These are phyloP conservation scores for Noturus placidus DNA, from an alignment of 2,113 vertebrate genomes.

Conservation along the genomic window DNA sequence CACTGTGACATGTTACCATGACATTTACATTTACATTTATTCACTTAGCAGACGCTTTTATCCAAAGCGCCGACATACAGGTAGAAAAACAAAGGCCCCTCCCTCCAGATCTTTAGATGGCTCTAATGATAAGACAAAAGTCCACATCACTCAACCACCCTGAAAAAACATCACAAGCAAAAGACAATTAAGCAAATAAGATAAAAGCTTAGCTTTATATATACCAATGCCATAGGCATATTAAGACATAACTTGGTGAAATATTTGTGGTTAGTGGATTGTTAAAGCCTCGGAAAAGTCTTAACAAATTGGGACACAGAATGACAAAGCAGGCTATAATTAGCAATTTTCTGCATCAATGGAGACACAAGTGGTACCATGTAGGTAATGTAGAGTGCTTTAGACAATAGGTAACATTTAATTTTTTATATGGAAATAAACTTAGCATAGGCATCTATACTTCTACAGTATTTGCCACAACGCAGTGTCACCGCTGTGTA, in stretches of 20 bases:
- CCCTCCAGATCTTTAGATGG: conserved; percentile 43
- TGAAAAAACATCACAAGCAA: conserved; percentile 40
- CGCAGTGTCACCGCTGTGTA: not conserved
- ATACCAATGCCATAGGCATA: not conserved
- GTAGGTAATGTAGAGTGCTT: not conserved
- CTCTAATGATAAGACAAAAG: conserved; percentile 32
- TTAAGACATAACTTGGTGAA: not conserved
- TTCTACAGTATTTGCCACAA: not conserved
- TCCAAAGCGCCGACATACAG: too few species aligned
- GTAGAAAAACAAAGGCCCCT: conserved; percentile 57
- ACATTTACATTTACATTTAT: too few species aligned
- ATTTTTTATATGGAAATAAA: not conserved
- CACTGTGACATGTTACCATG: conserved; percentile 55
- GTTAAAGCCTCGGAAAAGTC: not conserved
- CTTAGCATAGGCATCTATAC: not conserved
- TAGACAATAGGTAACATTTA: not conserved
- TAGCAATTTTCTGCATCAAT: not conserved
- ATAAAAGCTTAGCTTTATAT: not conserved
- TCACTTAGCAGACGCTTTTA: too few species aligned
- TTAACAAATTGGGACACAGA: not conserved
- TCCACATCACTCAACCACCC: conserved; percentile 52
- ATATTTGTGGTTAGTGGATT: not conserved
- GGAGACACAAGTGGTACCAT: not conserved
- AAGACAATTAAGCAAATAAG: conserved; percentile 21
- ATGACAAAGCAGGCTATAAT: not conserved